Base-by-base conservation (phyloP, 2,797 vertebrate species). In the Smutsia temminckii region DNA sequence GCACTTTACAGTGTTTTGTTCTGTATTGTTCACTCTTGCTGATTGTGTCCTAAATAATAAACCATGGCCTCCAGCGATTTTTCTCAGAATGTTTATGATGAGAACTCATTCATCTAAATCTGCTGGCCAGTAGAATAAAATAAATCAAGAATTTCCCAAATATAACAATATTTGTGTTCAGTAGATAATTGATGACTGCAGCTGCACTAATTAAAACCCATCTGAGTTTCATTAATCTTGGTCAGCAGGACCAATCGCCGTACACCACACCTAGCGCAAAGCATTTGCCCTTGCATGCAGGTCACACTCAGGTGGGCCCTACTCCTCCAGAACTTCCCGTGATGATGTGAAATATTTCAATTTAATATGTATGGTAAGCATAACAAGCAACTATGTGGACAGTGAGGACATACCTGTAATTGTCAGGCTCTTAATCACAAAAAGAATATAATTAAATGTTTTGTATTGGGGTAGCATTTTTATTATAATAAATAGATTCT, bases 151-250 rank as follows among this genome's bases (percentile, higher is more conserved):
- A 99, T 99, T 99, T 99, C 98, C 98, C 98, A 99, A 99, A 99
- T 99, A 99, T 99, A 99, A 99, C 99, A 99, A 99, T 99, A 99
- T 99, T 99, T 99, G 99, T 99, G 99, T 99, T 99, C 99, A 98
- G 98, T 96, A 99, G 98, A 98, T 99, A 99, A 99, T 99, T 99
- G 99, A 99, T 99, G 99, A 99, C 99, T 99, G 98, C 98, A 98
- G 99, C 99, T 99, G 98, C 98, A 98, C 99, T 99, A 99, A 99
- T 99, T 99, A 99, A 99, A 99, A 99, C 99, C 98, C 98, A 99
- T 99, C 98, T 98, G 98, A 99, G 98, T 98, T 99, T 98, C 99
- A 99, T 99, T 99, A 99, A 99, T 99, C 99, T 99, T 99, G 99
- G 99, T 99, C 99, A 98, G 98, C 96, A 96, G 98, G 98, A 99